Percentiles rank a stretch among this genome's conserved stretches.
Conservation (phyloP, 2,888 invertebrate species). For the Amorpha juglandis region DNA sequence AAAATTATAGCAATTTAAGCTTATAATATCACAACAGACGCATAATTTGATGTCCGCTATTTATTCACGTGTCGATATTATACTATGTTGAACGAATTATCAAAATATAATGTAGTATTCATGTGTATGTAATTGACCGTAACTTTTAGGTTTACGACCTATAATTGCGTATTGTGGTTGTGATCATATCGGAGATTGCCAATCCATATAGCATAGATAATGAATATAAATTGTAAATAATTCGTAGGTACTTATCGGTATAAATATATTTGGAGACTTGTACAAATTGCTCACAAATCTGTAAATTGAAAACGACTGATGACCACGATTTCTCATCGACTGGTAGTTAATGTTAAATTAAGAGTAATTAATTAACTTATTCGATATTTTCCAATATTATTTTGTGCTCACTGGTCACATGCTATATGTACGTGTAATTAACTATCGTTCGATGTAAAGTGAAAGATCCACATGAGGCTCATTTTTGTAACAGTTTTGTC, state of each 20-base stretch:
- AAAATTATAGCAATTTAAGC: too few species aligned
- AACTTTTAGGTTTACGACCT: conserved; percentile 40
- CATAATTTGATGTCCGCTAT: neutral
- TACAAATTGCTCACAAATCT: conserved; percentile 82
- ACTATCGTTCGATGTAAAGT: conserved; percentile 56
- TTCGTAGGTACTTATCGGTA: conserved; percentile 67
- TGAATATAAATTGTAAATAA: conserved; percentile 66
- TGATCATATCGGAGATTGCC: conserved; percentile 81
- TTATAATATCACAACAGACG: too few species aligned
- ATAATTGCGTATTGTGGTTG: conserved; percentile 81
- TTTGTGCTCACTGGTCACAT: conserved; percentile 22
- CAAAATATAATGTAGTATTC: conserved; percentile 37
- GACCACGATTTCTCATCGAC: conserved; percentile 77
- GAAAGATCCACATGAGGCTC: conserved; percentile 53
- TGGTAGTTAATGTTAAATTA: conserved; percentile 67
- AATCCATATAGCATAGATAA: conserved; percentile 72
- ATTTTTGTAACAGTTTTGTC: conserved; percentile 70
- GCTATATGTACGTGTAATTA: conserved; percentile 31
- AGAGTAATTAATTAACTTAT: conserved; percentile 33
- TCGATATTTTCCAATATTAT: conserved; percentile 15
- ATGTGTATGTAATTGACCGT: conserved; percentile 42
- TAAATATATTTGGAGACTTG: conserved; percentile 80
- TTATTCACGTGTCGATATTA: conserved; percentile 24
- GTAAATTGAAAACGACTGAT: conserved; percentile 81
- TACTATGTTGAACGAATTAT: conserved; percentile 40